Percentiles rank a stretch among this genome's conserved stretches.
Conservation (phyloP, 1,140 invertebrate genomes). For the Sminthurinus signatus region DNA sequence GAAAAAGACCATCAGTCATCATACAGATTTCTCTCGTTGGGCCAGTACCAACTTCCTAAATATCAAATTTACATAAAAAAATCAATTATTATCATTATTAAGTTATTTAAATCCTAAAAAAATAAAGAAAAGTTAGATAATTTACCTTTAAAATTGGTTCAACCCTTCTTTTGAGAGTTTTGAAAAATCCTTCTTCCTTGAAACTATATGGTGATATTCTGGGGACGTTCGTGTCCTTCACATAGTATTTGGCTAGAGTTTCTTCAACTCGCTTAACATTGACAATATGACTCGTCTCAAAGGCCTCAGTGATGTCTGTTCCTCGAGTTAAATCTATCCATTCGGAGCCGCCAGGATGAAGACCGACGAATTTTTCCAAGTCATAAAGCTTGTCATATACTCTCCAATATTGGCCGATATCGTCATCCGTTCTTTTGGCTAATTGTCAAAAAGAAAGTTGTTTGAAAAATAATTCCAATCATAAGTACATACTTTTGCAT, state of each 20-base stretch:
- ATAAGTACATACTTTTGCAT: too few relatives aligned
- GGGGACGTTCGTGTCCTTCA: constrained; percentile 51
- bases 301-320: constrained; percentile 69
- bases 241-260: constrained; percentile 56
- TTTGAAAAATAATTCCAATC: too few relatives aligned
- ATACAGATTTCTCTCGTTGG: constrained; percentile 33
- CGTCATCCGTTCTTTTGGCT: constrained; percentile 50
- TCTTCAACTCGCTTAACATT: constrained; percentile 44
- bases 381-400: constrained; percentile 69
- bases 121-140: neutral
- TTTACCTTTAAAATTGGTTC: constrained; percentile 48
- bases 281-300: constrained; percentile 59
- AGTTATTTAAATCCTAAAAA: too few relatives aligned
- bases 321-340: constrained; percentile 66
- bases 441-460: too few relatives aligned
- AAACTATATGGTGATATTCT: constrained; percentile 62
- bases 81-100: too few relatives aligned
- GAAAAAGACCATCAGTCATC: constrained; percentile 36
- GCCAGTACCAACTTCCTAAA: constrained; percentile 40
- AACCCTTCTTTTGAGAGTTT: constrained; percentile 55
- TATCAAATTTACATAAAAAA: too few relatives aligned
- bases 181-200: constrained; percentile 61
- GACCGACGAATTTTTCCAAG: constrained; percentile 57
- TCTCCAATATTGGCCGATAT: constrained; percentile 70
- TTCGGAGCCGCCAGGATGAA: constrained; percentile 70